A percentile compares a stretch with the other conserved stretches of the same genome.
These are phyloP conservation scores for Loriculus beryllinus DNA, from an alignment of 2,797 vertebrate species.

Conservation along the genomic window DNA sequence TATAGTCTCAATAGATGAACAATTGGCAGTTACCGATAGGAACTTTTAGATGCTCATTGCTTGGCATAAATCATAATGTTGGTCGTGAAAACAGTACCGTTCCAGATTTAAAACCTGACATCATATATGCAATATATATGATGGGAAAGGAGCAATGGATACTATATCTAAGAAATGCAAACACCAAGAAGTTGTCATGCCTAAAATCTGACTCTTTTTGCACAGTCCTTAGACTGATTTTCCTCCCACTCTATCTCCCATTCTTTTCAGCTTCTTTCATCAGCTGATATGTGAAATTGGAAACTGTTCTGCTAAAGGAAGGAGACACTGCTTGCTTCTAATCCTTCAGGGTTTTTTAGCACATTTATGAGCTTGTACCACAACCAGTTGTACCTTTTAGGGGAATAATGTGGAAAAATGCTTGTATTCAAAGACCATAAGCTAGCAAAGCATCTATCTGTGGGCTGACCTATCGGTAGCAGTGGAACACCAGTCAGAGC, in stretches of 20 bases:
- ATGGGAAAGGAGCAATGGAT: not conserved
- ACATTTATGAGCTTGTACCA: not conserved
- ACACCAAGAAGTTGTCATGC: not conserved
- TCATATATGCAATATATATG: not conserved
- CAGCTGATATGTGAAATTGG: not conserved
- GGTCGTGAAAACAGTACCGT: not conserved
- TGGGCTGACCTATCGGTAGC: not conserved
- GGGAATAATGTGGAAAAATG: not conserved
- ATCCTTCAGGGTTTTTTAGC: not conserved
- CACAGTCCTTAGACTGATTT: not conserved
- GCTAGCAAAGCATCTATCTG: not conserved
- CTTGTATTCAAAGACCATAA: not conserved
- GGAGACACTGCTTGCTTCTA: not conserved
- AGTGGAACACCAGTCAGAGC: not conserved
- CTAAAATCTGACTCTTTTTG: not conserved
- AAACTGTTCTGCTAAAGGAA: not conserved
- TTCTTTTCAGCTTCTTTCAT: constrained; percentile 8
- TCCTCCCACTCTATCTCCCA: not conserved
- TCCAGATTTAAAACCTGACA: not conserved
- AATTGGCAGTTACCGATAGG: not conserved
- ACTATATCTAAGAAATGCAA: not conserved
- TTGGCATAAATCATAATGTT: not conserved
- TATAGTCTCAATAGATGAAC: not conserved
- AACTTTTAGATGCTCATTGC: not conserved
- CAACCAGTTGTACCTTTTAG: not conserved